A percentile compares a stretch with the other conserved stretches of the same genome.
These are phyloP conservation scores for Champsocephalus esox DNA, from an alignment of 2,797 vertebrate genomes.

Conservation along the genomic window DNA sequence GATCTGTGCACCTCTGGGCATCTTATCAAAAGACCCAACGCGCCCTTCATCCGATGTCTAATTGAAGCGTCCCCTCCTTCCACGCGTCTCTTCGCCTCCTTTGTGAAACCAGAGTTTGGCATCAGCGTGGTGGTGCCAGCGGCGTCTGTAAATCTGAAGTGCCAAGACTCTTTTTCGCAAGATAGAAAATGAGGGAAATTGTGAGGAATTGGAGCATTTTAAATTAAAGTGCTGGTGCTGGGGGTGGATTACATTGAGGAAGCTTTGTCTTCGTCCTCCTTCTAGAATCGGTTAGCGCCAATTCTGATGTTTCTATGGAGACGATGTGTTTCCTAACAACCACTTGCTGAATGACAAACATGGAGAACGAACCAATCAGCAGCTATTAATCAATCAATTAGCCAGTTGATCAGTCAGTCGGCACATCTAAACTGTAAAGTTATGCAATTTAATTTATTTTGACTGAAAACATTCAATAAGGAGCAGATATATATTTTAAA, in stretches of 20 bases:
- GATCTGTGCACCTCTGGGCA: conserved; percentile 27
- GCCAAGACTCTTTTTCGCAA: not conserved
- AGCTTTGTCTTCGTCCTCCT: conserved; percentile 1
- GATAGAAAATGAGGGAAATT: not conserved
- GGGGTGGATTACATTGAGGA: not conserved
- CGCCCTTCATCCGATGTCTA: conserved; percentile 4
- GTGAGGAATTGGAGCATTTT: conserved; percentile 10
- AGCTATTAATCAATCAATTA: not conserved
- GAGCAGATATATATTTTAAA: no score
- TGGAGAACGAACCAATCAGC: not conserved
- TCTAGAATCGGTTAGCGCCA: not conserved
- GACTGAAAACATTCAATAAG: no score
- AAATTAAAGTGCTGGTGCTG: not conserved
- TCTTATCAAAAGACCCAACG: conserved; percentile 18
- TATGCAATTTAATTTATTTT: not conserved
- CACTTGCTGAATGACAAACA: not conserved
- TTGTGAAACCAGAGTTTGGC: conserved; percentile 15
- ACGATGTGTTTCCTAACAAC: not conserved
- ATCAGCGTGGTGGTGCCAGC: not conserved
- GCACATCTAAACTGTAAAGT: no score
- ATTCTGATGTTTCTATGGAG: not conserved
- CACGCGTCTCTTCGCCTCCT: not conserved
- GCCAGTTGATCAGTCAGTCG: no score
- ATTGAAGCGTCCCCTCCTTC: not conserved
- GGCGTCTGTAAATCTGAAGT: not conserved